Base-by-base conservation (phyloP, 2,113 vertebrate genomes). In the Thunnus maccoyii region DNA sequence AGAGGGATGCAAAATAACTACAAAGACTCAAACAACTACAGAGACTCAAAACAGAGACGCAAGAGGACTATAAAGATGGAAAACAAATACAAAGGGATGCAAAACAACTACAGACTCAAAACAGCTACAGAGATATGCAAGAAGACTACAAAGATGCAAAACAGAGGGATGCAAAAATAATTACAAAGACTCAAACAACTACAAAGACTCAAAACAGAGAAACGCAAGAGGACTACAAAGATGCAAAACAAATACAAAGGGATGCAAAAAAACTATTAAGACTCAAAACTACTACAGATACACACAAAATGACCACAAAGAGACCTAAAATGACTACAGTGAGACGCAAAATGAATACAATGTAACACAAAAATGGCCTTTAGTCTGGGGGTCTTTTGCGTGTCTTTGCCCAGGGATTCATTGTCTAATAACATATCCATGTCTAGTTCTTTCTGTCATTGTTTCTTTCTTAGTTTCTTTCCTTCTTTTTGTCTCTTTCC, bases 381-480 rank as follows among this genome's bases (percentile, higher is more conserved):
- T n/a, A 52, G 48, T 60, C 16, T 61, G 32, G 64, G 25, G 14
- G 3, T 47, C 9, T 50, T 75, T 62, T 62, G 64, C 32, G 54
- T 61, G 57, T 67, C 41, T 70, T 32, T 56, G 22, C 36, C 60
- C 36, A 52, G 13, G 20, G 60, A 55, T n/a, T 50, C 17, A 0
- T 61, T 14, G 1, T 68, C 41, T 76, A 36, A 51, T 32, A n/a
- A 80, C 60, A 58, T 76, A 77, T 62, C 41, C 52, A 27, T 11
- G 48, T 78, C 48, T 56, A 15, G 20, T 61, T 77, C 15, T 27
- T 41, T 22, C 44, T 27, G 57, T 60, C 46, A 60, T 13, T 50
- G 44, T 71, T 82, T 85, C 52, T 67, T 20, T 75, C 2, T 22
- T 30, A 44, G 12, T 69, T 48, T 58, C 50, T 58, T 27, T 36